phyloP scores from a whole-genome alignment of 2,797 vertebrate species.

The Crypturellus tataupa region DNA sequence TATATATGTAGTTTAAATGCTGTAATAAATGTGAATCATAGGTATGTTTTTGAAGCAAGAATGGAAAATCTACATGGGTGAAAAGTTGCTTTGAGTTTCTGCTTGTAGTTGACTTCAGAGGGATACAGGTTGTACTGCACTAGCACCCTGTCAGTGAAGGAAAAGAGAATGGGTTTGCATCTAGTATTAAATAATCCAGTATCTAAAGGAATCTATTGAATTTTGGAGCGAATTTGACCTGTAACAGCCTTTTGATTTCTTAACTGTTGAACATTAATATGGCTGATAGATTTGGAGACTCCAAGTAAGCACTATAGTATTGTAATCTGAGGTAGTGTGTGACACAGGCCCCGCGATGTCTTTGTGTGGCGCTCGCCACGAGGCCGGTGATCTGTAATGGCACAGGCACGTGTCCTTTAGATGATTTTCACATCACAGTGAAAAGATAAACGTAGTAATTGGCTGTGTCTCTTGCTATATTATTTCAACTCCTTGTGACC shows the following conservation, averaged over 20 bases:
- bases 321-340: accelerated
- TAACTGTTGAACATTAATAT: not conserved
- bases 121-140: too few species aligned
- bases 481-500: not conserved
- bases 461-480: accelerated
- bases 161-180: not conserved
- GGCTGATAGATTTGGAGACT: not conserved
- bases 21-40: too few species aligned
- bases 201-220: accelerated
- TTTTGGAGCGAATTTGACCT: not conserved
- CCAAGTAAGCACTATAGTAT: not conserved
- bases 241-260: not conserved
- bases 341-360: accelerated
- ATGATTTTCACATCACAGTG: accelerated
- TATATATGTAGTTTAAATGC: too few species aligned
- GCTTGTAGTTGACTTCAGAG: not conserved
- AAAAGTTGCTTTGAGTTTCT: not conserved
- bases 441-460: not conserved
- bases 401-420: not conserved
- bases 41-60: not conserved
- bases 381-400: not conserved
- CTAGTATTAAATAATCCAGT: not conserved
- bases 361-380: accelerated
- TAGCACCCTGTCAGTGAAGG: too few species aligned
- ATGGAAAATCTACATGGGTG: not conserved